Conservation (phyloP, 1,140 invertebrate genomes). For the Kradibia gibbosae region DNA sequence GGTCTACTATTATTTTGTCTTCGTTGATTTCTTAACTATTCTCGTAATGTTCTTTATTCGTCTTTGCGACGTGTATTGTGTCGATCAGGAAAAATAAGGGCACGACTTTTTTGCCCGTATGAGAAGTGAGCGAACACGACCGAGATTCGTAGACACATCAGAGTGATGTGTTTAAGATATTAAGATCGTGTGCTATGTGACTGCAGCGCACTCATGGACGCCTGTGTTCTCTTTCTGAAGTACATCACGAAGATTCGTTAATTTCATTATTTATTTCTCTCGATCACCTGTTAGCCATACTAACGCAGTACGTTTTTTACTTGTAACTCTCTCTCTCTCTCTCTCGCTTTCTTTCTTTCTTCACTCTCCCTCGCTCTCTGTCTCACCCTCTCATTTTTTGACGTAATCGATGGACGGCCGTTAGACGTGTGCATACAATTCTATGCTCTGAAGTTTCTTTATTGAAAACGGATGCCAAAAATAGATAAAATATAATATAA, state of each 20-base stretch:
- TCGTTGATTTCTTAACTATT: background rate
- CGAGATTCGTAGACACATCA: constrained; percentile 14
- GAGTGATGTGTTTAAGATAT: constrained; percentile 25
- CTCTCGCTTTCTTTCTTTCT: no score
- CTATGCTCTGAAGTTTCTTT: no score
- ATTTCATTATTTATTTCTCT: background rate
- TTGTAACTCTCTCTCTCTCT: no score
- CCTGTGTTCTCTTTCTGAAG: constrained; percentile 26
- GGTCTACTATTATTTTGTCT: background rate
- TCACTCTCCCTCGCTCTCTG: no score
- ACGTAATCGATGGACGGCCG: no score
- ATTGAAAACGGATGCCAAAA: no score
- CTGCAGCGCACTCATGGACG: constrained; percentile 39
- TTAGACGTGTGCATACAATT: no score
- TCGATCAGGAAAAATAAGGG: background rate
- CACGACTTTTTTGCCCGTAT: background rate
- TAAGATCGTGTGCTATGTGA: constrained; percentile 8
- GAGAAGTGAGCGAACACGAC: background rate
- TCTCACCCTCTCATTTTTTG: no score
- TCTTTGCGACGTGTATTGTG: no score
- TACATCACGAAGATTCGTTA: background rate
- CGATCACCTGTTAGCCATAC: background rate
- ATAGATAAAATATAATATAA: no score
- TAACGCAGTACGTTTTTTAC: no score
- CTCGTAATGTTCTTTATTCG: no score